These are phyloP conservation scores for Polyommatus iphigenia DNA, from an alignment of 2,888 invertebrate species.

Conservation along the genomic window DNA sequence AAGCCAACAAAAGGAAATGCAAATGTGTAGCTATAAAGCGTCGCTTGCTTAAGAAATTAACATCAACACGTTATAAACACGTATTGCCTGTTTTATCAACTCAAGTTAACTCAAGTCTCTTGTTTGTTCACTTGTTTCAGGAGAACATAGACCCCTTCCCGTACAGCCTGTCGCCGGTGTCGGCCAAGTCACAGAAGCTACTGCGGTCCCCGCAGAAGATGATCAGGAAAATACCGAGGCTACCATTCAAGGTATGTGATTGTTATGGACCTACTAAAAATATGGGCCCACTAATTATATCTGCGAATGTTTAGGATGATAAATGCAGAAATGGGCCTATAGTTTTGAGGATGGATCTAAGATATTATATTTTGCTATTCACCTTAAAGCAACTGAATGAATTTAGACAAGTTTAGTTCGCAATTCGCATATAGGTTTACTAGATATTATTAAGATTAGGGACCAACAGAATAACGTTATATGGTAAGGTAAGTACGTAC, in stretches of 20 bases:
- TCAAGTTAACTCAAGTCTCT: neutral
- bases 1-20: conserved; percentile 2
- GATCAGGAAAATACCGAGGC: conserved; percentile 98
- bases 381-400: no score
- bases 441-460: no score
- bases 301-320: no score
- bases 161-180: conserved; percentile 96
- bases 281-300: no score
- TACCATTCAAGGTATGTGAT: conserved; percentile 90
- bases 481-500: no score
- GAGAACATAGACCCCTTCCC: conserved; percentile 91
- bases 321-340: no score
- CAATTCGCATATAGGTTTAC: no score
- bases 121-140: conserved; percentile 67
- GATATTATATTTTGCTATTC: no score
- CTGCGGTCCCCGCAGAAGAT: conserved; percentile 97
- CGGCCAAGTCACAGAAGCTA: conserved; percentile 96
- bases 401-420: no score
- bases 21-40: conserved; percentile 7
- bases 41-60: neutral
- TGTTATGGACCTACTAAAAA: neutral
- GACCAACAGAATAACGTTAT: no score
- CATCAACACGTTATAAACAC: neutral
- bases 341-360: no score
- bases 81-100: neutral